phyloP scores from a whole-genome alignment of 2,797 vertebrate genomes.

The Rousettus madagascariensis region DNA sequence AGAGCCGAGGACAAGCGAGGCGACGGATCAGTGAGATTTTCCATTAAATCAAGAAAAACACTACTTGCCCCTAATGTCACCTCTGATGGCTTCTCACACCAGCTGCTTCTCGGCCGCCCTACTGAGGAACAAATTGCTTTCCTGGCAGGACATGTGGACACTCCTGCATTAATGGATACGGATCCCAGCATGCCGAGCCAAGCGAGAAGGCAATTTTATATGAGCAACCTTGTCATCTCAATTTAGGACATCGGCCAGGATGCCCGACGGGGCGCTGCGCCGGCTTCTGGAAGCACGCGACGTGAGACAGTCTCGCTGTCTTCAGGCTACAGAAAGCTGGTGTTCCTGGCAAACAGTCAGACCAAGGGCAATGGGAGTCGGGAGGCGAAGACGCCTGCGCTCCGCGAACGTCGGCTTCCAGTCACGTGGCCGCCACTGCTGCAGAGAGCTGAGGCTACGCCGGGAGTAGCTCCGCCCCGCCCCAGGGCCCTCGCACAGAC shows the following conservation, averaged over 20 bases:
- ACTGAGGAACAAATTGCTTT: constrained; percentile 90
- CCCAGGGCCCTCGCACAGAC: background rate
- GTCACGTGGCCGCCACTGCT: constrained; percentile 55
- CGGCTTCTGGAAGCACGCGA: constrained; percentile 82
- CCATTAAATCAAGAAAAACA: constrained; percentile 87
- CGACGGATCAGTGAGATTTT: constrained; percentile 83
- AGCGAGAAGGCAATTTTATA: constrained; percentile 87
- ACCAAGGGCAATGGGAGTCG: constrained; percentile 79
- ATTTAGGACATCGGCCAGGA: constrained; percentile 88
- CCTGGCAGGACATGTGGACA: constrained; percentile 88
- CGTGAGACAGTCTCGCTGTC: constrained; percentile 80
- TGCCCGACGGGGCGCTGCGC: constrained; percentile 83
- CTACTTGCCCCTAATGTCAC: constrained; percentile 86
- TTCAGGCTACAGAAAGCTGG: constrained; percentile 83
- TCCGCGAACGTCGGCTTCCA: constrained; percentile 67
- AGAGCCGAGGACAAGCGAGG: constrained; percentile 72
- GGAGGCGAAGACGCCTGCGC: constrained; percentile 69
- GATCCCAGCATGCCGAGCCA: constrained; percentile 87
- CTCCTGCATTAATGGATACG: constrained; percentile 87
- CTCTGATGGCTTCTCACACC: constrained; percentile 87
- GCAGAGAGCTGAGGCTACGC: constrained; percentile 24
- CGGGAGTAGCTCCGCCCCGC: background rate
- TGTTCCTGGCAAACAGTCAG: constrained; percentile 81
- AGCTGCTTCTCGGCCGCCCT: constrained; percentile 87
- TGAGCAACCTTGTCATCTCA: constrained; percentile 89